Percentiles rank a stretch among this genome's conserved stretches.
Conservation (phyloP, 2,113 vertebrate genomes). For the Phrynosoma blainvillii region DNA sequence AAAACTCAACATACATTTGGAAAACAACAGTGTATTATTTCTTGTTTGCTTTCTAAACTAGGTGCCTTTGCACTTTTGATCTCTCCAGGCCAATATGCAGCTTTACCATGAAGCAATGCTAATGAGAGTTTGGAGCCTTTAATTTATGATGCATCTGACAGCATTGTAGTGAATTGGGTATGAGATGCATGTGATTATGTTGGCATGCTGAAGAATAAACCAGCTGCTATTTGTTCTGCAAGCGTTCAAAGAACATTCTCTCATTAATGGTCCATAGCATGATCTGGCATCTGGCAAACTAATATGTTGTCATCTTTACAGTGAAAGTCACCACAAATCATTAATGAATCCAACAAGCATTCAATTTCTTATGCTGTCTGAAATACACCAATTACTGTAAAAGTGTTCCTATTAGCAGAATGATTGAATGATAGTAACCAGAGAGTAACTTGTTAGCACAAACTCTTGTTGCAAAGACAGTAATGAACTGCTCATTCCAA, state of each 20-base stretch:
- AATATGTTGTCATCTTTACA: constrained; percentile 66
- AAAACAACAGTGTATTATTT: not conserved
- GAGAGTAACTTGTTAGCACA: constrained; percentile 51
- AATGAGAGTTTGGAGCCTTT: constrained; percentile 51
- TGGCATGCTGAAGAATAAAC: constrained; percentile 66
- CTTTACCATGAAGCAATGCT: constrained; percentile 51
- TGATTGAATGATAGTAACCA: constrained; percentile 64
- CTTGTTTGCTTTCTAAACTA: constrained; percentile 44
- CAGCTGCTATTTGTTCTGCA: constrained; percentile 76
- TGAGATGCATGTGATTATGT: constrained; percentile 61
- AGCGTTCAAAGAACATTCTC: constrained; percentile 65
- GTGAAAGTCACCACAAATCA: constrained; percentile 71
- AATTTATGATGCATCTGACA: constrained; percentile 67
- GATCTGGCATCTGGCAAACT: constrained; percentile 73
- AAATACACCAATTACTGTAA: constrained; percentile 64
- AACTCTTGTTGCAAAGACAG: constrained; percentile 52
- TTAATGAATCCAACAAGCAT: constrained; percentile 60
- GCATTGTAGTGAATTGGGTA: constrained; percentile 50
- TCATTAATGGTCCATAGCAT: constrained; percentile 72
- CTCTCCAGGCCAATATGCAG: constrained; percentile 29
- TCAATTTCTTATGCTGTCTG: constrained; percentile 55
- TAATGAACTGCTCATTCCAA: constrained; percentile 54
- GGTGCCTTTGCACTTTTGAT: constrained; percentile 42
- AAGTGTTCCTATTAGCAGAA: constrained; percentile 62
- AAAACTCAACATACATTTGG: not conserved